Percentiles rank a stretch among this genome's conserved stretches.
phyloP scores from a whole-genome alignment of 2,113 vertebrate genomes.

The Nyctibius bracteatus region DNA sequence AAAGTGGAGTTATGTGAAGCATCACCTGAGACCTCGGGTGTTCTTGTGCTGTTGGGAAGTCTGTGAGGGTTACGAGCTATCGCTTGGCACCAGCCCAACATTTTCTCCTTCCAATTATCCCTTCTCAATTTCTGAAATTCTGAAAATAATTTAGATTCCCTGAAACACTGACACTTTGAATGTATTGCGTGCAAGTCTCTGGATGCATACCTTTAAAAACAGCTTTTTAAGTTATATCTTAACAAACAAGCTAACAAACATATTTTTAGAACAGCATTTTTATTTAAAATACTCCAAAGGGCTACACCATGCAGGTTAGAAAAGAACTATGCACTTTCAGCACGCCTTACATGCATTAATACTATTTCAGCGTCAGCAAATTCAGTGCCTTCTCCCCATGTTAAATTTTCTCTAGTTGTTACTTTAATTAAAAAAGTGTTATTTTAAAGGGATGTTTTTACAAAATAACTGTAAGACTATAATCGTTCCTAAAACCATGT shows the following conservation, averaged over 20 bases:
- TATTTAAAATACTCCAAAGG: not conserved
- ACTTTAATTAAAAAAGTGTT: not conserved
- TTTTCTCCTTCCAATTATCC: constrained; percentile 82
- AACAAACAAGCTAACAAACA: not conserved
- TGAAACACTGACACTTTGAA: constrained; percentile 71
- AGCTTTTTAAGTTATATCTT: not conserved
- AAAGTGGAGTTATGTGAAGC: constrained; percentile 65
- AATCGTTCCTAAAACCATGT: not conserved
- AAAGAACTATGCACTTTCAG: not conserved
- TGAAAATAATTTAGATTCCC: constrained; percentile 84
- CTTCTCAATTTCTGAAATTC: constrained; percentile 82
- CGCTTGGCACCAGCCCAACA: constrained; percentile 83
- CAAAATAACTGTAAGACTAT: not conserved
- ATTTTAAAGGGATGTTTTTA: not conserved
- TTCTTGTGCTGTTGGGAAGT: constrained; percentile 76
- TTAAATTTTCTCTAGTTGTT: not conserved
- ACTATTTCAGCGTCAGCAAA: not conserved
- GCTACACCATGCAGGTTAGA: not conserved
- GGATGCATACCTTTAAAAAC: constrained; percentile 56
- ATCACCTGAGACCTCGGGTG: constrained; percentile 75
- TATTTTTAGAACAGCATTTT: not conserved
- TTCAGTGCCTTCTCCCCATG: not conserved
- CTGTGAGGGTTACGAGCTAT: constrained; percentile 81
- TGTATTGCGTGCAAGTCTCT: constrained; percentile 30
- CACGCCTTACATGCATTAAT: not conserved